phyloP scores from a whole-genome alignment of 2,888 invertebrate genomes.

The Phaonia tiefii region DNA sequence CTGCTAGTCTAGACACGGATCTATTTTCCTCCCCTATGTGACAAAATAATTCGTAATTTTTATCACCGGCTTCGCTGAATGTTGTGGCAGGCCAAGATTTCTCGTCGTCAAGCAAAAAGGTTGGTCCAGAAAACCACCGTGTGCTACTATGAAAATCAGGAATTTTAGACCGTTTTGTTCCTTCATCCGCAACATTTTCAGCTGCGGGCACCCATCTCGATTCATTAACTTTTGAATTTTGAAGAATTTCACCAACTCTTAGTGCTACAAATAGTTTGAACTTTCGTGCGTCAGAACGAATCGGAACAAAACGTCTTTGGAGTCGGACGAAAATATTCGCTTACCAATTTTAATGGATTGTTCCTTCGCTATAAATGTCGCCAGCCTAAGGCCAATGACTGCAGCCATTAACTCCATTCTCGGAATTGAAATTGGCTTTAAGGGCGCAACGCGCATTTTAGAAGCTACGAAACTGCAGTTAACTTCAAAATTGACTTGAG shows the following conservation, averaged over 20 bases:
- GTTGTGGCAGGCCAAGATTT: too few species aligned
- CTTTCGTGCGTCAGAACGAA: background rate
- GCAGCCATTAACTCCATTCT: conserved; percentile 25
- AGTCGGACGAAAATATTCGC: background rate
- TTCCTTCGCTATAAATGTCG: background rate
- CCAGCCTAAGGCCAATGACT: conserved; percentile 18
- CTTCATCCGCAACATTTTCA: conserved; percentile 6
- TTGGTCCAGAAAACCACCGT: too few species aligned
- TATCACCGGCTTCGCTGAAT: too few species aligned
- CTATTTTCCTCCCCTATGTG: too few species aligned
- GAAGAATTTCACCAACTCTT: conserved; percentile 17
- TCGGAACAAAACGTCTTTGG: background rate
- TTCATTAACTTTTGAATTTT: background rate
- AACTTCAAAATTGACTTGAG: background rate
- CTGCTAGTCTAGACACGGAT: too few species aligned
- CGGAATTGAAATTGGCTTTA: background rate
- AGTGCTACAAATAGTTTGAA: conserved; percentile 19
- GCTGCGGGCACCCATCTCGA: conserved; percentile 14
- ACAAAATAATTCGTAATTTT: too few species aligned
- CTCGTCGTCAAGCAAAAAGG: too few species aligned
- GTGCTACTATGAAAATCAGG: too few species aligned
- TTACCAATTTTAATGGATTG: background rate
- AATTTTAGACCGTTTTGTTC: background rate
- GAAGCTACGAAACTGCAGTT: background rate
- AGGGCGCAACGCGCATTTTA: conserved; percentile 19